These are phyloP conservation scores for Chaitophorus viminalis DNA, from an alignment of 2,888 invertebrate species.

Conservation along the genomic window DNA sequence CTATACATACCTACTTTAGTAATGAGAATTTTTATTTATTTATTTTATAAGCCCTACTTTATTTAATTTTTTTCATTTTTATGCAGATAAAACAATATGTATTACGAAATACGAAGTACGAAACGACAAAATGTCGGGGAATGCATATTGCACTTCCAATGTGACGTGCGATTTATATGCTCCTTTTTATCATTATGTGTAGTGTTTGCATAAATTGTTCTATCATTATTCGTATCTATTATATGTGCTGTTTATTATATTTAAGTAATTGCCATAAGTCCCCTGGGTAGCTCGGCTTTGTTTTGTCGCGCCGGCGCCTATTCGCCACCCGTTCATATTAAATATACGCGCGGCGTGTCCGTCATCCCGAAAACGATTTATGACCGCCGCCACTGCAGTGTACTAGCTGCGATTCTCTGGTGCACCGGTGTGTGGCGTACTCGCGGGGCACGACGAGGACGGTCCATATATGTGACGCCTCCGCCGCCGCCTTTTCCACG, in stretches of 20 bases:
- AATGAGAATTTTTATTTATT: too few relatives aligned
- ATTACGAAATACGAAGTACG: too few relatives aligned
- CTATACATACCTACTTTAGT: too few relatives aligned
- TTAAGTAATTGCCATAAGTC: slow-evolving; percentile 14
- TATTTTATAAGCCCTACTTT: too few relatives aligned
- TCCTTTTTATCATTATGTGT: too few relatives aligned
- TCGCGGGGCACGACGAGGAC: not conserved
- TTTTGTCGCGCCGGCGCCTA: not conserved
- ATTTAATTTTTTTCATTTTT: too few relatives aligned
- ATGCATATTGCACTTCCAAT: too few relatives aligned
- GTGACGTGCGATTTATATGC: too few relatives aligned
- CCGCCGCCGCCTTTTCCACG: slow-evolving; percentile 27
- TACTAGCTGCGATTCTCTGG: not conserved
- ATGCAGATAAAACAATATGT: too few relatives aligned
- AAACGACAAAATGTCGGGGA: too few relatives aligned
- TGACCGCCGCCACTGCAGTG: not conserved
- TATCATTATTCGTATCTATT: too few relatives aligned
- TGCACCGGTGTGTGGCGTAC: not conserved
- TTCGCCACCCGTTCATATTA: not conserved
- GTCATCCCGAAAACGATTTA: slow-evolving; percentile 28
- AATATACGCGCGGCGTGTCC: not conserved
- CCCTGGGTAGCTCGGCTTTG: not conserved
- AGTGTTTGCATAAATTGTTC: too few relatives aligned
- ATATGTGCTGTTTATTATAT: not conserved
- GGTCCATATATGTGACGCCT: slow-evolving; percentile 42